These are phyloP conservation scores for Panulirus ornatus DNA, from an alignment of 1,140 invertebrate species.

Conservation along the genomic window DNA sequence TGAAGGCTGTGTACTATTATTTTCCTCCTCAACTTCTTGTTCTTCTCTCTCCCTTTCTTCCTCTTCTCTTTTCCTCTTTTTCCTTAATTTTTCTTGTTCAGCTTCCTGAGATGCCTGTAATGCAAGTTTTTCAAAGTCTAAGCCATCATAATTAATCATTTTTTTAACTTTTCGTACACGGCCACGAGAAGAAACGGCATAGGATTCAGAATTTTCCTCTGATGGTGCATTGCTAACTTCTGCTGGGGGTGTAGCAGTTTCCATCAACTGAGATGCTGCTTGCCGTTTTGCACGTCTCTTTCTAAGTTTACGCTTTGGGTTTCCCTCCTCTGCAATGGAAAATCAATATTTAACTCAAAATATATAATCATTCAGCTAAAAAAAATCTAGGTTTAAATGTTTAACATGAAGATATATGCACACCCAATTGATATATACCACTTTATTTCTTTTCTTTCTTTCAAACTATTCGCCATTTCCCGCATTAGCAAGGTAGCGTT, in stretches of 20 bases:
- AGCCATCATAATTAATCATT: slow-evolving; percentile 74
- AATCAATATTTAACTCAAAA: background rate
- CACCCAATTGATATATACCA: too few species aligned
- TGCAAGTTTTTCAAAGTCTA: slow-evolving; percentile 75
- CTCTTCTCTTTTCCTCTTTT: slow-evolving; percentile 67
- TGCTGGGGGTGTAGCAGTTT: slow-evolving; percentile 34
- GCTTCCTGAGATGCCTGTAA: slow-evolving; percentile 71
- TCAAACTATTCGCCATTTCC: too few species aligned
- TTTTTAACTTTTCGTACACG: slow-evolving; percentile 74
- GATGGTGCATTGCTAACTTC: slow-evolving; percentile 4
- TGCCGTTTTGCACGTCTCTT: slow-evolving; percentile 71
- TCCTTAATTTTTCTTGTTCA: slow-evolving; percentile 59
- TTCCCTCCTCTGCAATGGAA: slow-evolving; percentile 72
- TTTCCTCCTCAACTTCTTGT: slow-evolving; percentile 15
- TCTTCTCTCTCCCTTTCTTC: slow-evolving; percentile 56
- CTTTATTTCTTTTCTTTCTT: too few species aligned
- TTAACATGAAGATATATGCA: background rate
- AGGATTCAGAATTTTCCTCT: slow-evolving; percentile 50
- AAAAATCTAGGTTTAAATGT: background rate
- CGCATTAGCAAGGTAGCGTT: too few species aligned
- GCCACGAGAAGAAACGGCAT: slow-evolving; percentile 72
- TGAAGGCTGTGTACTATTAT: slow-evolving; percentile 25
- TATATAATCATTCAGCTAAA: background rate
- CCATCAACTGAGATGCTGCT: slow-evolving; percentile 55
- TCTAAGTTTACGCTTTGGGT: slow-evolving; percentile 71